These are phyloP conservation scores for Drosophila paulistorum DNA, from an alignment of 1,140 invertebrate genomes.

Conservation along the genomic window DNA sequence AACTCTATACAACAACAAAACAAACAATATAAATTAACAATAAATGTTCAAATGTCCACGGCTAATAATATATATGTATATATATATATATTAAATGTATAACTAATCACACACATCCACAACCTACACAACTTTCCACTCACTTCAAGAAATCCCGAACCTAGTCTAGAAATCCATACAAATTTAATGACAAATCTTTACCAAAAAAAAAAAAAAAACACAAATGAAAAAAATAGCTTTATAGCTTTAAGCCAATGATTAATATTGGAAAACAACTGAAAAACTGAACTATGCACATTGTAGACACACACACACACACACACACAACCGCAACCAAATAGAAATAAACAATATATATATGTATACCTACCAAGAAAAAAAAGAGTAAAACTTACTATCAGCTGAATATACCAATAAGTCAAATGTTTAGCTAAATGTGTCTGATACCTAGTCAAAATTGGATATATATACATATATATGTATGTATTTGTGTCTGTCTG, in stretches of 20 bases:
- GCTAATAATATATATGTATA: background rate
- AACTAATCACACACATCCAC: constrained; percentile 19
- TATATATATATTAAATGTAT: constrained; percentile 25
- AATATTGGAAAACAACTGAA: background rate
- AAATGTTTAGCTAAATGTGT: background rate
- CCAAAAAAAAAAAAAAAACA: constrained; percentile 40
- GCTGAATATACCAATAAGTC: constrained; percentile 11
- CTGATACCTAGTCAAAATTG: constrained; percentile 19
- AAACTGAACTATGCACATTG: constrained; percentile 27
- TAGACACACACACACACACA: background rate
- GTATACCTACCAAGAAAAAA: constrained; percentile 34
- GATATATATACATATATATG: constrained; percentile 21
- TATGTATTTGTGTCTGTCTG: constrained; percentile 8
- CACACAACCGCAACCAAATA: background rate
- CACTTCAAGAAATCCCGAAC: background rate
- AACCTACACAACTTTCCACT: background rate
- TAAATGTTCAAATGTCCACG: constrained; percentile 31
- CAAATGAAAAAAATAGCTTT: constrained; percentile 82
- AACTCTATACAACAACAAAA: constrained; percentile 36
- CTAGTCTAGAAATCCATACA: background rate
- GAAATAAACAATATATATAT: constrained; percentile 31
- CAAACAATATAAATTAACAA: constrained; percentile 26
- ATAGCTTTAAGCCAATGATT: constrained; percentile 74
- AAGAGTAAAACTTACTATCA: background rate
- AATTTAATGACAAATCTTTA: constrained; percentile 66